These are phyloP conservation scores for Dicranocentrus wangi DNA, from an alignment of 2,888 invertebrate species.

Conservation along the genomic window DNA sequence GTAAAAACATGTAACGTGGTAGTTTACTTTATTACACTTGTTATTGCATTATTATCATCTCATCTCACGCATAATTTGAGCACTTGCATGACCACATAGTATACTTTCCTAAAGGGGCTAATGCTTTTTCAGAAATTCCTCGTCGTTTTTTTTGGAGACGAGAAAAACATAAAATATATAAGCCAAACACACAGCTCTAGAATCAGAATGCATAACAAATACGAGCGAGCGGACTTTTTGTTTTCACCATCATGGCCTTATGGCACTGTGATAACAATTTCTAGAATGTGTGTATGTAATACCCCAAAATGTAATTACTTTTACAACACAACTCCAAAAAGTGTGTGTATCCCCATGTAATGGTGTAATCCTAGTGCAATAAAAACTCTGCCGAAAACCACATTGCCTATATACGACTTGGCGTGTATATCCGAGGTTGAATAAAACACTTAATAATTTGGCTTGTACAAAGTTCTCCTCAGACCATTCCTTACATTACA, in stretches of 20 bases:
- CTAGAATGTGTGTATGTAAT: not conserved
- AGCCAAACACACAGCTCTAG: not conserved
- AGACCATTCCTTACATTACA: not conserved
- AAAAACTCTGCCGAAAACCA: not conserved
- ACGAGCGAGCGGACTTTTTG: not conserved
- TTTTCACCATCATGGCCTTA: not conserved
- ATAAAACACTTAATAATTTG: not conserved
- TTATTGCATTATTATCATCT: constrained; percentile 16
- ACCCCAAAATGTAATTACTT: not conserved
- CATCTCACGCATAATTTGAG: constrained; percentile 12
- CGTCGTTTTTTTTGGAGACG: too few relatives aligned
- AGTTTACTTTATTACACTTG: constrained; percentile 7
- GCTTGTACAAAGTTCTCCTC: not conserved
- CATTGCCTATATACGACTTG: not conserved
- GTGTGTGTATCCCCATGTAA: not conserved
- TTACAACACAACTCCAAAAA: not conserved
- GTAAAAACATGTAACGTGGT: too few relatives aligned
- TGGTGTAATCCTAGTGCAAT: not conserved
- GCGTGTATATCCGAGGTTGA: too few relatives aligned
- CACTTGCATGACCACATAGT: not conserved
- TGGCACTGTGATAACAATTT: not conserved
- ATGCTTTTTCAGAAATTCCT: not conserved
- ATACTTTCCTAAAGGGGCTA: not conserved
- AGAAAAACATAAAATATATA: not conserved
- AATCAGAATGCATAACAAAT: too few relatives aligned